Base-by-base conservation (phyloP, 2,797 vertebrate species). In the Micromesistius poutassou region DNA sequence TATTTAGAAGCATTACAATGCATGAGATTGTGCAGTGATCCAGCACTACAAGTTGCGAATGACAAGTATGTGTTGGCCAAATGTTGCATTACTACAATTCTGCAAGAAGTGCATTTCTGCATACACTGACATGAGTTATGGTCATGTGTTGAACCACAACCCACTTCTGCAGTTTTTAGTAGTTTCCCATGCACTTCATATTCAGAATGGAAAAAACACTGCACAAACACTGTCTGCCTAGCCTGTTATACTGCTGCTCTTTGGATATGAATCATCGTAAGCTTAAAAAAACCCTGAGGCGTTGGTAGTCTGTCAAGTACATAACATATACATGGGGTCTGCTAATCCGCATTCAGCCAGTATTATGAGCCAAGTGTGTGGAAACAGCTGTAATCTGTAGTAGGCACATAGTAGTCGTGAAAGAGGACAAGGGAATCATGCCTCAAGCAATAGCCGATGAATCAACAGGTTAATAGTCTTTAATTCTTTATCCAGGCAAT, bases 341-440 rank as follows among this genome's bases (percentile, higher is more conserved):
- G 86, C 82, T 82, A 83, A 80, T 77, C 36, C 77, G 70, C 7
- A 25, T 77, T 76, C 76, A 80, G 79, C 55, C 88, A 86, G 30
- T 46, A 82, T n/a, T 81, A 16, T 78, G 75, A 86, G 88, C 86
- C 90, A 92, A 82, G 76, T 83, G 87, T 88, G 89, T 85, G 91
- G 91, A 90, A 19, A 30, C 9, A 30, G 6, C n/a, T 30, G 66
- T 28, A 74, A 84, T 73, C 78, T 74, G n/a, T 76, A 87, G 77
- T 80, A 71, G 79, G 81, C 77, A 79, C 42, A 31, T 80, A 74
- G 42, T 46, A 77, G 22, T 8, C 16, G 75, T 71, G 74, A 38
- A 74, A 66, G 78, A 40, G 62, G 71, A 77, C 55, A 80, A 74
- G n/a, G 55, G 50, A 79, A 70, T 38, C 28, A 30, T 46, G 25